Evolutionary conservation across 2,113 vertebrate species (phyloP), one percentile per base, ranked within the genome.

Genomic region (Apodemus sylvaticus): DNA sequence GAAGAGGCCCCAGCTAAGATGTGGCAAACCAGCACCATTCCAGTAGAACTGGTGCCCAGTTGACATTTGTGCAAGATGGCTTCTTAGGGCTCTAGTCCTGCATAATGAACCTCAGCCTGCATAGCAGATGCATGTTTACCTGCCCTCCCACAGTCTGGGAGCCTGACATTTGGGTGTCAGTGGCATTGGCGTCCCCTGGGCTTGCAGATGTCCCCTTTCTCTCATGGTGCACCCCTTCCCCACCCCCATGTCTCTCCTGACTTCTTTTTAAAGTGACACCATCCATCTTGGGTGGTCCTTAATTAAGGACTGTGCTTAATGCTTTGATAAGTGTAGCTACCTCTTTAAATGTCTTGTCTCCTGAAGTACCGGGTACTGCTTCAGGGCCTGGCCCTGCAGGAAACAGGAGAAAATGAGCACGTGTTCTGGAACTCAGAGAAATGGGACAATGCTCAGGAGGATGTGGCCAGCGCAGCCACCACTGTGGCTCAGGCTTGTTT

Each of bases 391-490:
- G 1, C 2, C 19, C 22, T 34, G 55, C 3, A 12, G n/a, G 4
- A 51, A 10, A 24, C 36, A 34, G 2, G 36, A 71, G 16, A 3
- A 2, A 13, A 6, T 0, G 29, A 31, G 55, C 68, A 4, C 13
- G 3, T 3, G 7, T 58, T 73, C 53, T 53, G 48, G 26, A 62
- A 10, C 3, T 39, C 62, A 86, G 60, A 48, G 82, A 86, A 86
- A 34, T 20, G n/a, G 58, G 53, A 62, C 24, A 24, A 17, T 26
- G 55, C 55, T 39, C 36, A 39, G 36, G 55, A 83, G 79, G 16
- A 10, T 5, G 39, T 7, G 17, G 9, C 34, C 0, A 1, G 36
- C 10, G 55, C 3, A 2, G n/a, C 55, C 12, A 39, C 55, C 17
- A 6, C 1, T 13, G 34, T 24, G 51, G 20, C n/a, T 42, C n/a